Evolutionary conservation across 2,888 invertebrate species (phyloP).

Genomic region (Drosophila neonasuta): DNA sequence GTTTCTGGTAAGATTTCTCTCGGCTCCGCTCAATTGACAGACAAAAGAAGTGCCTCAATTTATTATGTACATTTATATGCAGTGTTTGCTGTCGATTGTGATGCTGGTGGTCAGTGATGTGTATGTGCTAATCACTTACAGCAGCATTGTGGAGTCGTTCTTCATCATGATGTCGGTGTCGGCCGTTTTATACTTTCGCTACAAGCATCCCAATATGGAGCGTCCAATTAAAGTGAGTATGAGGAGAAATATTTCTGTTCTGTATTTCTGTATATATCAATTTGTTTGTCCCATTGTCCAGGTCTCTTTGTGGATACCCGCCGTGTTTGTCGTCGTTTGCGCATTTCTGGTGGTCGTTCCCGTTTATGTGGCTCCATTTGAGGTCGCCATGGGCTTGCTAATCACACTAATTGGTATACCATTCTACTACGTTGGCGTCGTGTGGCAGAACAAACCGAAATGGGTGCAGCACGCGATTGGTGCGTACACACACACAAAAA

Average conservation of each 20-base stretch:
- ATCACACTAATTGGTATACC: constrained; percentile 93
- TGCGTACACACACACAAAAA: constrained; percentile 73
- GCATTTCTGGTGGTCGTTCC: constrained; percentile 91
- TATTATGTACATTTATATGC: constrained; percentile 49
- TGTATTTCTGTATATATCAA: constrained; percentile 1
- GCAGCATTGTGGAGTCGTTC: constrained; percentile 95
- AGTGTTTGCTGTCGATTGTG: constrained; percentile 91
- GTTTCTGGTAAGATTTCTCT: constrained; percentile 87
- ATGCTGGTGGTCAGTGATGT: constrained; percentile 94
- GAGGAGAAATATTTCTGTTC: neutral
- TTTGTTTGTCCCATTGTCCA: constrained; percentile 77
- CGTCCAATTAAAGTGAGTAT: constrained; percentile 91
- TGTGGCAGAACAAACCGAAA: constrained; percentile 86
- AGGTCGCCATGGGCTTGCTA: constrained; percentile 89
- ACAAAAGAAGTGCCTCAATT: constrained; percentile 52
- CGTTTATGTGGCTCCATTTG: constrained; percentile 89
- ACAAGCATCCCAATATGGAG: constrained; percentile 89
- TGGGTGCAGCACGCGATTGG: constrained; percentile 85
- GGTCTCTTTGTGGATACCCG: constrained; percentile 89
- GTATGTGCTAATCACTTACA: constrained; percentile 93
- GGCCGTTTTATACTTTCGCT: constrained; percentile 92
- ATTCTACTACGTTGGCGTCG: constrained; percentile 89
- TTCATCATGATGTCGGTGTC: constrained; percentile 94
- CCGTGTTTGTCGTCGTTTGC: constrained; percentile 89
- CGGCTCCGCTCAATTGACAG: constrained; percentile 33